A percentile compares a stretch with the other conserved stretches of the same genome.
Conservation (phyloP, 2,888 invertebrate species). For the Phytoseiulus persimilis region DNA sequence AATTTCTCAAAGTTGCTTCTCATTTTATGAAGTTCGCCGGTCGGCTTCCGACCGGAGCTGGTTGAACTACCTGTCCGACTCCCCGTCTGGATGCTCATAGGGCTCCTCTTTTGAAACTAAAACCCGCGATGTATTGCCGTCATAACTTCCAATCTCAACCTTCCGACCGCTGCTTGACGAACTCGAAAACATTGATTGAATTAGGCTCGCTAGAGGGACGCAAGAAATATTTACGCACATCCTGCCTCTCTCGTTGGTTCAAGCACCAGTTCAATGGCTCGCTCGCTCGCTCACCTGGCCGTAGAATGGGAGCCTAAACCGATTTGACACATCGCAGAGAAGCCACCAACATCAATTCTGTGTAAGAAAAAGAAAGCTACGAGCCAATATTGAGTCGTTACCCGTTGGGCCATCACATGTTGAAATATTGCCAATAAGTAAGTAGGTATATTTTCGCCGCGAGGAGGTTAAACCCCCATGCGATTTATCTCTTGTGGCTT, state of each 20-base stretch:
- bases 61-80: not conserved
- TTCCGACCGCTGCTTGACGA: not conserved
- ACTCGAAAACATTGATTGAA: not conserved
- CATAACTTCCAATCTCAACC: not conserved
- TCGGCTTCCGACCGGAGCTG: not conserved
- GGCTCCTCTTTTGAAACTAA: not conserved
- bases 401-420: not conserved
- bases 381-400: not conserved
- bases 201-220: not conserved
- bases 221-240: not conserved
- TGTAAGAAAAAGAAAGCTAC: not conserved
- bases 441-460: not conserved
- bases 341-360: not conserved
- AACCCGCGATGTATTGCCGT: not conserved
- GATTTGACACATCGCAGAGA: not conserved
- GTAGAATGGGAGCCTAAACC: not conserved
- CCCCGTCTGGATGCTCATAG: not conserved
- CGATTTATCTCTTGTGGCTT: not conserved
- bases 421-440: conserved; percentile 5
- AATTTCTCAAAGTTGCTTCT: not conserved
- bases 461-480: not conserved
- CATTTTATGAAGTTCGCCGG: not conserved
- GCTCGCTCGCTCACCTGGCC: not conserved
- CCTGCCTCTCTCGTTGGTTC: not conserved
- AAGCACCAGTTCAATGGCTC: no score